Evolutionary conservation across 2,888 invertebrate genomes (phyloP), one percentile per base, ranked within the genome.

Genomic region (Augochlorella aurata): DNA sequence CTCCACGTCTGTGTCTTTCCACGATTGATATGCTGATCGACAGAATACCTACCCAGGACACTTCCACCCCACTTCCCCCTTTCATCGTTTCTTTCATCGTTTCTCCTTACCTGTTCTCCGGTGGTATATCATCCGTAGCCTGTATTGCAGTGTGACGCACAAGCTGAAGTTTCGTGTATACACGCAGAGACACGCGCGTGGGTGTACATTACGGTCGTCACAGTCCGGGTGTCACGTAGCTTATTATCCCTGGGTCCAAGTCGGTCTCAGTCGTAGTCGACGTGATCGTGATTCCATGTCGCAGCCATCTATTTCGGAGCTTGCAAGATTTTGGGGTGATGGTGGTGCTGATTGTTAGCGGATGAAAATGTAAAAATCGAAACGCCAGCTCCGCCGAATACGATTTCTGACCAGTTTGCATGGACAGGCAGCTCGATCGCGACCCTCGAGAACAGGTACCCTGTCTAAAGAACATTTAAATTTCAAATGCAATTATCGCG

Each of bases 141-240:
- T 88, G 82, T 87, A 83, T 83, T 71, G 83, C 83, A 85, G 80
- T 82, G 87, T 88, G 79, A 88, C 76, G 83, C 89, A 88, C 88
- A 88, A 87, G 84, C 87, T 86, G 68, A 78, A 75, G 38, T 78
- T 83, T 78, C 75, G 65, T 63, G 76, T 74, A 65, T 52, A 52
- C 29, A 52, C 29, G 69, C 58, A 70, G 58, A 75, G 7, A 50
- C 24, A 52, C 63, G 58, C 24, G 47, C 61, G 58, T 72, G 77
- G 68, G 72, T 82, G 83, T 79, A 84, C 24, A 74, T 79, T 44
- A 82, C 66, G 73, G 47, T 79, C 71, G 81, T 77, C 74, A 81
- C 45, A 66, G 75, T 81, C 65, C 58, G 49, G 61, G 69, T 67
- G 68, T 68, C 74, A 58, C 44, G 69, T 74, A 74, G 69, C 73